Percentiles rank a stretch among this genome's conserved stretches.
Conservation (phyloP, 2,888 invertebrate species). For the Volucella inanis region DNA sequence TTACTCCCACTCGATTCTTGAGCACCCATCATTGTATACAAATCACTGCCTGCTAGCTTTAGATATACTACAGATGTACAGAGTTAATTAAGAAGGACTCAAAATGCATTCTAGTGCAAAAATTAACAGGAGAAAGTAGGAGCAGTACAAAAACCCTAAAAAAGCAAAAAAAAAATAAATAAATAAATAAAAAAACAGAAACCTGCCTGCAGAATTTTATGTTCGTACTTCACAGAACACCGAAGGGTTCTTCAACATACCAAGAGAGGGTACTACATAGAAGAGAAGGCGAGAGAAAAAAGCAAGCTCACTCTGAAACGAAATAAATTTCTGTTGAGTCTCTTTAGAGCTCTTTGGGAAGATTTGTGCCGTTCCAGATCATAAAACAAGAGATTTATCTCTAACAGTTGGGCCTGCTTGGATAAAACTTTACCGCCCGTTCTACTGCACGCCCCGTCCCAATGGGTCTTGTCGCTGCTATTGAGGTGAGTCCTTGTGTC, state of each 20-base stretch:
- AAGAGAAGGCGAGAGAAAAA: slow-evolving; percentile 25
- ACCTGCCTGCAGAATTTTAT: slow-evolving; percentile 52
- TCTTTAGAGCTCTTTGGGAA: slow-evolving; percentile 74
- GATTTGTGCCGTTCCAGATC: slow-evolving; percentile 75
- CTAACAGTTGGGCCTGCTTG: slow-evolving; percentile 68
- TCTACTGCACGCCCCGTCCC: slow-evolving; percentile 17
- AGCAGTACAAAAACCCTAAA: neutral
- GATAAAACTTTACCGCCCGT: slow-evolving; percentile 66
- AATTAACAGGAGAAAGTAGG: slow-evolving; percentile 31
- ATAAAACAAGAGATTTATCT: slow-evolving; percentile 75
- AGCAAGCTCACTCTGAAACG: slow-evolving; percentile 61
- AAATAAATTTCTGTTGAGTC: slow-evolving; percentile 75
- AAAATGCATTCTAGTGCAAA: slow-evolving; percentile 51
- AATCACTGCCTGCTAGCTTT: slow-evolving; percentile 14
- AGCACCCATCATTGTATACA: slow-evolving; percentile 12
- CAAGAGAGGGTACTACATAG: slow-evolving; percentile 34
- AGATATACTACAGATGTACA: slow-evolving; percentile 22
- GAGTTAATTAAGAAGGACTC: slow-evolving; percentile 60
- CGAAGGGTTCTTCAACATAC: slow-evolving; percentile 51
- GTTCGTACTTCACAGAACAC: slow-evolving; percentile 52
- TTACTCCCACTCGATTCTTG: slow-evolving; percentile 30
- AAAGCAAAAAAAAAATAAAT: neutral
- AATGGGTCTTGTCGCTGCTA: slow-evolving; percentile 7
- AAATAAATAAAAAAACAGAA: slow-evolving; percentile 23
- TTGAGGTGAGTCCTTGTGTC: slow-evolving; percentile 62